A percentile compares a stretch with the other conserved stretches of the same genome.
Conservation (phyloP, 1,140 invertebrate genomes). For the Grapholita molesta region DNA sequence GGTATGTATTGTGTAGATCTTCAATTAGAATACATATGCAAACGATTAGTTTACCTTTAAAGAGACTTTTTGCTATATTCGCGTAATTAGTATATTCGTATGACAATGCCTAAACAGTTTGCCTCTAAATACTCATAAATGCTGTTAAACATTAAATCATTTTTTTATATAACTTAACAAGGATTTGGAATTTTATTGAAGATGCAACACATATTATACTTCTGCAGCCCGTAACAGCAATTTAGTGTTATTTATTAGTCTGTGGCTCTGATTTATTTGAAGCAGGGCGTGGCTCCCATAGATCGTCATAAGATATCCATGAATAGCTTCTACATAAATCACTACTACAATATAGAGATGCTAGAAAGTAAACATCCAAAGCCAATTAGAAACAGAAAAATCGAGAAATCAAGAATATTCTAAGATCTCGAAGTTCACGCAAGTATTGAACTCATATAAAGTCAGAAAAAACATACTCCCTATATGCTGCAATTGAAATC, state of each 20-base stretch:
- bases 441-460: too few species aligned
- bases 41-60: neutral
- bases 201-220: neutral
- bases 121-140: neutral
- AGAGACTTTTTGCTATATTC: neutral
- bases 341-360: neutral
- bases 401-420: too few species aligned
- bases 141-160: neutral
- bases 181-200: neutral
- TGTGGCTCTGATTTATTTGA: neutral
- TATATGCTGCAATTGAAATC: too few species aligned
- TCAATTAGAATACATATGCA: neutral
- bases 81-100: neutral
- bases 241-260: slow-evolving; percentile 9
- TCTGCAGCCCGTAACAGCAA: neutral
- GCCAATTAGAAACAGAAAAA: too few species aligned
- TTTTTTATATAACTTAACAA: too few species aligned
- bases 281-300: slow-evolving; percentile 6
- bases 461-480: too few species aligned
- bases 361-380: too few species aligned
- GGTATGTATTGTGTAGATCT: neutral
- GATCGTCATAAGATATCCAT: neutral
- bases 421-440: too few species aligned
- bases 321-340: neutral
- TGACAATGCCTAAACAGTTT: neutral